Percentiles rank a stretch among this genome's conserved stretches.
phyloP scores from a whole-genome alignment of 2,797 vertebrate genomes.

The Salarias fasciatus region DNA sequence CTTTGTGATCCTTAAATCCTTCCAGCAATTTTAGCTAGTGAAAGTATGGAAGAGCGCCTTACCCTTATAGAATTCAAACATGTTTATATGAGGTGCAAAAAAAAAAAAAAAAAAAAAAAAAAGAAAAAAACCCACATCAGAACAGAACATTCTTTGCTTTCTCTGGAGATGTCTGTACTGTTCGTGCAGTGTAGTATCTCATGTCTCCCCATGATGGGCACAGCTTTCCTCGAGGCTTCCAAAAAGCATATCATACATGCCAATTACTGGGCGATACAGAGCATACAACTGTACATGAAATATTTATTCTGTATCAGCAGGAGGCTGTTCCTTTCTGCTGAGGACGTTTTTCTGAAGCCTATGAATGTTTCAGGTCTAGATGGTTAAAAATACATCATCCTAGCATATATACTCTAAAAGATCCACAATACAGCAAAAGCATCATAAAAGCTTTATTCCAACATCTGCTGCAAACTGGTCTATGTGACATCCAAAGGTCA shows the following conservation, averaged over 20 bases:
- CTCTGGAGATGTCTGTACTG: neutral
- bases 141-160: neutral
- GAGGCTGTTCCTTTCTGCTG: neutral
- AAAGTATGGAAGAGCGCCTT: neutral
- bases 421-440: neutral
- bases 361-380: neutral
- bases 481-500: neutral
- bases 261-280: neutral
- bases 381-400: conserved; percentile 1
- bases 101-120: too few relatives aligned
- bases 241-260: neutral
- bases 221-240: neutral
- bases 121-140: neutral
- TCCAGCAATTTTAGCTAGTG: conserved; percentile 7
- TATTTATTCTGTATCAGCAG: neutral
- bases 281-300: neutral
- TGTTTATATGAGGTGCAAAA: neutral
- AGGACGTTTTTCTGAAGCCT: neutral
- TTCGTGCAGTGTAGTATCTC: neutral
- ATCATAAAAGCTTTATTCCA: conserved; percentile 1
- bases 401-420: neutral
- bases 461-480: neutral
- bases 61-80: neutral
- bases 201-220: neutral
- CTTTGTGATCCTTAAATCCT: conserved; percentile 25